These are phyloP conservation scores for Julus scandinavius DNA, from an alignment of 2,888 invertebrate species.

Conservation along the genomic window DNA sequence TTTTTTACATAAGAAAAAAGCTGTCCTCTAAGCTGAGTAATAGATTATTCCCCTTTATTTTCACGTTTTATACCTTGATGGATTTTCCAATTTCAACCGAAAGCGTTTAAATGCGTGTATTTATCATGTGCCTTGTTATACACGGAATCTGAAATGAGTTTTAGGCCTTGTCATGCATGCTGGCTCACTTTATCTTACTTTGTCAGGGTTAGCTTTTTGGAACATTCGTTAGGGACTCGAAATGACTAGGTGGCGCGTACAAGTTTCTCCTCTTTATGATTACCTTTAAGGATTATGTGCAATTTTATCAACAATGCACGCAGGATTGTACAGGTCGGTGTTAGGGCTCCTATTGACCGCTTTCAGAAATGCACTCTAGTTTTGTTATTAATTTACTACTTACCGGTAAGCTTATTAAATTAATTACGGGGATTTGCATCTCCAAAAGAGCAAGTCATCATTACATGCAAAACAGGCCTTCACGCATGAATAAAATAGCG, in stretches of 20 bases:
- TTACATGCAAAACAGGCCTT: conserved; percentile 39
- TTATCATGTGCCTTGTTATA: conserved; percentile 31
- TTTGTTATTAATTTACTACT: conserved; percentile 40
- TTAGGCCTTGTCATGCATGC: conserved; percentile 3
- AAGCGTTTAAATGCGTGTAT: conserved; percentile 10
- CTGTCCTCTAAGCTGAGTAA: conserved; percentile 9
- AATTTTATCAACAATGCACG: not conserved
- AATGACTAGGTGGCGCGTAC: not conserved
- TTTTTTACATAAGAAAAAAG: not conserved
- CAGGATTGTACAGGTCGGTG: not conserved
- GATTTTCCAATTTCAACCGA: conserved; percentile 3
- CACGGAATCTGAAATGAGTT: conserved; percentile 27
- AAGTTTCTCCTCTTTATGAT: not conserved
- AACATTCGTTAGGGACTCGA: conserved; percentile 16
- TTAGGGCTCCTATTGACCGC: conserved; percentile 22
- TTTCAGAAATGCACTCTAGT: conserved; percentile 36
- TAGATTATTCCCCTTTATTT: conserved; percentile 2
- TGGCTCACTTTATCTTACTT: conserved; percentile 14
- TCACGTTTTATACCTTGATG: conserved; percentile 6
- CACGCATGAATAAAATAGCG: conserved; percentile 28
- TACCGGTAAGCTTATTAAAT: conserved; percentile 39
- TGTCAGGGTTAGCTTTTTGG: conserved; percentile 17
- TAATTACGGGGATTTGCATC: conserved; percentile 29
- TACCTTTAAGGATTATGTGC: conserved; percentile 12
- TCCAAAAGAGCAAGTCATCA: conserved; percentile 29